These are phyloP conservation scores for Unio pictorum DNA, from an alignment of 2,888 invertebrate species.

Conservation along the genomic window DNA sequence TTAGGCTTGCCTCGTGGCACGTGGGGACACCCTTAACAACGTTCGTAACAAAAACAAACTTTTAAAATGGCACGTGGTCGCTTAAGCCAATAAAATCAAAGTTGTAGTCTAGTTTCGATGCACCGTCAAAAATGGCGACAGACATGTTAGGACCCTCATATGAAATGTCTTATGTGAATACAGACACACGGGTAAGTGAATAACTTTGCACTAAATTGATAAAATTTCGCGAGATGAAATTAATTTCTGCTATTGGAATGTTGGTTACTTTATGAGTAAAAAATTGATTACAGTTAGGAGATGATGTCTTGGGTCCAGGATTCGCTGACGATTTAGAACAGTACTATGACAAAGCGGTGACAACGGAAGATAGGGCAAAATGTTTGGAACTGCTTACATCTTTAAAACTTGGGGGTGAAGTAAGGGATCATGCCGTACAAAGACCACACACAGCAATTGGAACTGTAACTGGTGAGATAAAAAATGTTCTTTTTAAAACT, in stretches of 20 bases:
- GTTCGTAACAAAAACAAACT: conserved; percentile 38
- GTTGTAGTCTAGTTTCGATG: conserved; percentile 20
- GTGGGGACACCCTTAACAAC: neutral
- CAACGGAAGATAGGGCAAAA: conserved; percentile 52
- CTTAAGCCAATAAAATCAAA: conserved; percentile 22
- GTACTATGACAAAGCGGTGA: conserved; percentile 58
- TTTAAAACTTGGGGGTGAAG: conserved; percentile 41
- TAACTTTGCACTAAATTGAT: conserved; percentile 1
- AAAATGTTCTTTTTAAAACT: no score
- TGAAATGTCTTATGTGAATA: conserved; percentile 34
- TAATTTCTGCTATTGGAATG: conserved; percentile 5
- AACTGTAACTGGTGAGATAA: conserved; percentile 49
- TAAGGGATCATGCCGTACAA: conserved; percentile 16
- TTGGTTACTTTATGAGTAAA: neutral
- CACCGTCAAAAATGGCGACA: conserved; percentile 46
- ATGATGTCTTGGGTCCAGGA: conserved; percentile 52
- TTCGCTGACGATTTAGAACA: conserved; percentile 57
- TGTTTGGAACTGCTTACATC: conserved; percentile 62
- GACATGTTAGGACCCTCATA: conserved; percentile 27
- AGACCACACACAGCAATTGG: conserved; percentile 54
- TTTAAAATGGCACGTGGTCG: conserved; percentile 25
- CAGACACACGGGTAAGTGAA: conserved; percentile 45
- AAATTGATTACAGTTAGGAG: conserved; percentile 54
- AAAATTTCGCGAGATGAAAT: neutral
- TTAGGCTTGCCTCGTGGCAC: no score